Evolutionary conservation across 2,888 invertebrate species (phyloP).

Genomic region (Plagodis dolabraria): DNA sequence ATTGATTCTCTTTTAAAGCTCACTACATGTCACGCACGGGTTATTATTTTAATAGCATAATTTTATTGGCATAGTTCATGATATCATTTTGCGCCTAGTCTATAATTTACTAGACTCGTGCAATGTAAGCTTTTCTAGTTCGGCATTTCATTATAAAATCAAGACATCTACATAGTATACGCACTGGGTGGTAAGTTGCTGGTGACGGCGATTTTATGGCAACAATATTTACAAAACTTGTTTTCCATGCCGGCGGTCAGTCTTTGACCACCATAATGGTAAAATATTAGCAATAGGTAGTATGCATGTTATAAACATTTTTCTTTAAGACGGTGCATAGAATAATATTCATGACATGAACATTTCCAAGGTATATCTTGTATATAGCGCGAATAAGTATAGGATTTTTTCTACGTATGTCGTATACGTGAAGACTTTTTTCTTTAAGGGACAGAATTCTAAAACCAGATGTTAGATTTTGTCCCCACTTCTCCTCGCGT

Average conservation of each 20-base stretch:
- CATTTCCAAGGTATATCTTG: too few relatives aligned
- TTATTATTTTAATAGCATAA: conserved; percentile 48
- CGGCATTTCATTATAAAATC: conserved; percentile 16
- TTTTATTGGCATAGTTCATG: conserved; percentile 48
- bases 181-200: conserved; percentile 22
- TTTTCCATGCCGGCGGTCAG: background rate
- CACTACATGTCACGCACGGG: conserved; percentile 33
- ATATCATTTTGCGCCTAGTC: conserved; percentile 33
- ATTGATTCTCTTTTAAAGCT: conserved; percentile 40
- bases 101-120: conserved; percentile 44
- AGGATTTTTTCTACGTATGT: too few relatives aligned
- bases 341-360: too few relatives aligned
- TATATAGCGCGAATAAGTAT: too few relatives aligned
- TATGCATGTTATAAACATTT: too few relatives aligned
- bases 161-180: conserved; percentile 13
- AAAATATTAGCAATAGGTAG: too few relatives aligned
- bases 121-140: conserved; percentile 11
- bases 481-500: too few relatives aligned
- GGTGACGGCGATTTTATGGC: conserved; percentile 10
- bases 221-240: conserved; percentile 17
- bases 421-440: too few relatives aligned
- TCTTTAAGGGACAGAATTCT: too few relatives aligned
- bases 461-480: too few relatives aligned
- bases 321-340: too few relatives aligned
- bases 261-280: too few relatives aligned